phyloP scores from a whole-genome alignment of 2,888 invertebrate species.

The Horisme vitalbata region DNA sequence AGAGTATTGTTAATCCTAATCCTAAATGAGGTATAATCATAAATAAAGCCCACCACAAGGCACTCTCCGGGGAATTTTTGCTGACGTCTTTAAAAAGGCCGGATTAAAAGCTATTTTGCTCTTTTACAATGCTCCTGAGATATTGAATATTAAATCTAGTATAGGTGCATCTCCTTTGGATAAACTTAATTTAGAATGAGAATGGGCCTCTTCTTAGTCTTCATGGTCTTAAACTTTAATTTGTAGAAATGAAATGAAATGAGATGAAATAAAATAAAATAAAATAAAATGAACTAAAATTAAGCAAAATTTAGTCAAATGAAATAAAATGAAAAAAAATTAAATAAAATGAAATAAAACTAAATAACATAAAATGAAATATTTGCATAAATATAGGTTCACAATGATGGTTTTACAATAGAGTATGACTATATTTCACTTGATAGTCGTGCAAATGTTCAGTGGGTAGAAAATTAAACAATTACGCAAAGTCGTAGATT shows the following conservation, averaged over 20 bases:
- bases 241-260: neutral
- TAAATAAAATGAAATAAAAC: too few species aligned
- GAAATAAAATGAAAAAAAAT: too few species aligned
- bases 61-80: conserved; percentile 41
- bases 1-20: conserved; percentile 41
- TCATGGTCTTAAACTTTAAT: conserved; percentile 18
- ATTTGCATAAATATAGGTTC: too few species aligned
- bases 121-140: conserved; percentile 38
- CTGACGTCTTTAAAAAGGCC: conserved; percentile 44
- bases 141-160: conserved; percentile 35
- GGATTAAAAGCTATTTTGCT: conserved; percentile 44
- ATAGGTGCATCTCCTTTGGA: conserved; percentile 25
- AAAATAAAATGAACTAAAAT: too few species aligned
- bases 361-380: too few species aligned
- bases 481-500: too few species aligned
- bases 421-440: too few species aligned
- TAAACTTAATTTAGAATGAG: conserved; percentile 24
- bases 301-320: too few species aligned
- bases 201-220: conserved; percentile 23
- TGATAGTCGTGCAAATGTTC: too few species aligned
- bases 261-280: too few species aligned
- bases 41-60: conserved; percentile 43
- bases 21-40: conserved; percentile 45
- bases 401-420: too few species aligned
- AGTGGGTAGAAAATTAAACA: too few species aligned